Evolutionary conservation across 1,140 invertebrate species (phyloP), one percentile per base, ranked within the genome.

Genomic region (Bombus sibiricus): DNA sequence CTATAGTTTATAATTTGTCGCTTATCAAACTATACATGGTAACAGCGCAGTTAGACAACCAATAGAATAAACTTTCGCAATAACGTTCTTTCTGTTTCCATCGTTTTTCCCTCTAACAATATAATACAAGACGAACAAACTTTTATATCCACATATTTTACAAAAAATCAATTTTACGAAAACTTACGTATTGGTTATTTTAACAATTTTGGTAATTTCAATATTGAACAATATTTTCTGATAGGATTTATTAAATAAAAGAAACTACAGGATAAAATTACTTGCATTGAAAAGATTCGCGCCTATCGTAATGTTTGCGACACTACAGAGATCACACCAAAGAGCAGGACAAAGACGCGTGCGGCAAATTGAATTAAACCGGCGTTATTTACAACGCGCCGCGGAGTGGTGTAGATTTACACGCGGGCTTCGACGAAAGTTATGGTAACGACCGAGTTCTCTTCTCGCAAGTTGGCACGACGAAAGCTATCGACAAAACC

Each of bases 301-400:
- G 4, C 3, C 25, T 13, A 25, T n/a, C 37, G 71, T 6, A 18
- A 18, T 37, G 37, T 28, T n/a, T 22, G 18, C 57, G 37, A 12
- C 6, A 34, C 13, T 28, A 66, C 6, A 41, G 5, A 41, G 32
- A 66, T 28, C 13, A 15, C 18, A 5, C n/a, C 25, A 28, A 39
- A 43, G 25, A 39, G 9, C 12, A 43, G 18, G 43, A 32, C 28
- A 2, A 34, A 9, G 74, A 25, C 77, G 39, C 25, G 39, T 57
- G 53, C 28, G 3, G 68, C 66, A 72, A 85, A 85, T 85, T 85
- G 83, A 85, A 85, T 85, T 80, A 85, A 85, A 80, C 43, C 47
- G 66, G 47, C 18, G 83, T 85, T 80, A 85, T 64, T 80, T 80
- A 73, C 76, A 80, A 80, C 37, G 32, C 13, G 76, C 8, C 39